Base-by-base conservation (phyloP, 2,888 invertebrate genomes). In the Eulithis prunata region DNA sequence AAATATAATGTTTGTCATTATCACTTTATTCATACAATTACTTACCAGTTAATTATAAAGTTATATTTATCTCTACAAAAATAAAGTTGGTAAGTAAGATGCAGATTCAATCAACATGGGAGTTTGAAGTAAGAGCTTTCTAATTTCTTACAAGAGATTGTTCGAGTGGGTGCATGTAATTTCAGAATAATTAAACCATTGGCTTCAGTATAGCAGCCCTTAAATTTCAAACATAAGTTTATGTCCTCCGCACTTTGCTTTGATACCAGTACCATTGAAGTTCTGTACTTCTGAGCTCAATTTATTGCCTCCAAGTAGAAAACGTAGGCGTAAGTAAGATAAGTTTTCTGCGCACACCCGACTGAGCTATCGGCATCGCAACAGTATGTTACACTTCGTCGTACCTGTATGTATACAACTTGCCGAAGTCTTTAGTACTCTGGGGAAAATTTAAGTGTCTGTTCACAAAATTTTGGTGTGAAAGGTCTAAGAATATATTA, bases 281-380 rank as follows among this genome's bases (percentile, higher is more conserved):
- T 58, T 59, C 6, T 32, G 32, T 32, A 6, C 21, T 32, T 32
- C 62, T 65, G 57, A 45, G 56, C 54, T 57, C 47, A 64, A 69
- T 79, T 77, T 79, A 79, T 77, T 77, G 78, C 74, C 21, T 32
- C 6, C 68, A 75, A 78, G 74, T 81, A 78, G 80, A 79, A 83
- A 79, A 86, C 86, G 85, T 89, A 82, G 86, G 84, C 83, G 84
- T 75, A 78, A 84, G 86, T 32, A 32, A 32, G 32, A 85, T 86
- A 86, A 85, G 82, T 81, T 79, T 78, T 53, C 63, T 75, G 80
- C 77, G 72, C 63, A 72, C 73, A 66, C 64, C 56, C 61, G 63
- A 43, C 71, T 70, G 21, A 38, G 57, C 61, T 58, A 64, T 61
- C 59, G 10, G 41, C 47, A 53, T 62, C 59, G 55, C 51, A 61